Evolutionary conservation across 2,888 invertebrate genomes (phyloP).

Genomic region (Tyria jacobaeae): DNA sequence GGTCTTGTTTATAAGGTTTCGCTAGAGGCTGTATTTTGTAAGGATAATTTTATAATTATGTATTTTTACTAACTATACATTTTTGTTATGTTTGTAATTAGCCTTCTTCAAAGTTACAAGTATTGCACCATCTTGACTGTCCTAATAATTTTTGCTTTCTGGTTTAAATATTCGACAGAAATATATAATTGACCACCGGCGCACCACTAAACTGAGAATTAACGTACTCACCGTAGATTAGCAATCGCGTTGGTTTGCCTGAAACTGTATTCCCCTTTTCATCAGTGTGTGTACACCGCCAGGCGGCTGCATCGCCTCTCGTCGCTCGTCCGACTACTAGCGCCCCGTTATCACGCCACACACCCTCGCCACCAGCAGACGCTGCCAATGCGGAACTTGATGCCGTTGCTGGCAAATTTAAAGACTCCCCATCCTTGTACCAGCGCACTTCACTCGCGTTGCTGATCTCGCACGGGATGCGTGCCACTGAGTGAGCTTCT

Average conservation of each 20-base stretch:
- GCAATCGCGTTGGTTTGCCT: constrained; percentile 69
- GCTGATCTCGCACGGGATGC: constrained; percentile 65
- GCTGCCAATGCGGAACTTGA: constrained; percentile 6
- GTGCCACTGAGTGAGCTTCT: constrained; percentile 69
- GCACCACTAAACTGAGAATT: not conserved
- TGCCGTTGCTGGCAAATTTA: constrained; percentile 18
- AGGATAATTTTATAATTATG: not conserved
- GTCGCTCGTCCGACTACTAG: constrained; percentile 75
- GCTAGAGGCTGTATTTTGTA: not conserved
- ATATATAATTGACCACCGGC: too few species aligned
- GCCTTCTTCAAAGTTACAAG: too few species aligned
- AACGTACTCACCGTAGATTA: constrained; percentile 68
- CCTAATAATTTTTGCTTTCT: too few species aligned
- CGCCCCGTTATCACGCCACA: constrained; percentile 63
- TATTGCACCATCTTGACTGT: too few species aligned
- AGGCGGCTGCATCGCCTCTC: constrained; percentile 89
- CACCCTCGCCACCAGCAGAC: constrained; percentile 56
- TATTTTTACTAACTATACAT: constrained; percentile 4
- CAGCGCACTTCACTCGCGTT: constrained; percentile 73
- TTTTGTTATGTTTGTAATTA: not conserved
- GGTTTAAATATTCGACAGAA: too few species aligned
- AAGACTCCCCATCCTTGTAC: constrained; percentile 76
- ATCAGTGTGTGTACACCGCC: constrained; percentile 90
- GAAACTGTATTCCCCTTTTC: constrained; percentile 88
- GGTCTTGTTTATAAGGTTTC: constrained; percentile 4